Base-by-base conservation (phyloP, 2,113 vertebrate genomes). In the Entomyzon cyanotis region DNA sequence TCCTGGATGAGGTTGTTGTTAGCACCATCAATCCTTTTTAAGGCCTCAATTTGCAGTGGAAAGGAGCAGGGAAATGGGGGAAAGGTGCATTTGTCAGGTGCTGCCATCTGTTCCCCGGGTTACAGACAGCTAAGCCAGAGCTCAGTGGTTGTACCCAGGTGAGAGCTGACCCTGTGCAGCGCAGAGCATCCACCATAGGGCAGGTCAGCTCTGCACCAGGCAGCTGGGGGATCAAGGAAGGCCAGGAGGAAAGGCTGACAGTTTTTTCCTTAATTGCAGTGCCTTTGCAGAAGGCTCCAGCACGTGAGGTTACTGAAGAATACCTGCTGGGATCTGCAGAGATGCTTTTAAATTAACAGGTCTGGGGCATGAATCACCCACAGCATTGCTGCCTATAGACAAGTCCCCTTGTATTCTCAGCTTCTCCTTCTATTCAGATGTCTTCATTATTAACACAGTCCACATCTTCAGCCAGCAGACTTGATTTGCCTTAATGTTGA, bases 1-100 rank as follows among this genome's bases (percentile, higher is more conserved):
- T 63, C 60, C 86, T 67, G 12, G 94, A 94, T 58, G 71, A 96
- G 88, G 53, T 35, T 37, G 83, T 84, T 92, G 85, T 92, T 96
- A 96, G 90, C 49, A 44, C 58, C 65, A 93, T 96, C 88, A 87
- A 93, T 96, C 90, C 90, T 95, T 71, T 89, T 95, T 95, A 96
- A 64, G 86, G 68, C 68, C 60, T 86, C 90, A 21, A 14, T 94
- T 90, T 89, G 85, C 95, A 93, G 88, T 4, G 49, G 92, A 18
- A 94, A 68, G 58, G 47, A 92, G 71, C 47, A 33, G 87, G 56
- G 68, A 47, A 83, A 31, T 42, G 44, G 44, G 18, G 22, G 55
- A 59, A 37, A 22, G 37, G 47, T 67, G 56, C 71, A 50, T 89
- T 92, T 90, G 52, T 95, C 90, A 94, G 67, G 75, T 13, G 2